These are phyloP conservation scores for Deilephila elpenor DNA, from an alignment of 2,888 invertebrate genomes.

Conservation along the genomic window DNA sequence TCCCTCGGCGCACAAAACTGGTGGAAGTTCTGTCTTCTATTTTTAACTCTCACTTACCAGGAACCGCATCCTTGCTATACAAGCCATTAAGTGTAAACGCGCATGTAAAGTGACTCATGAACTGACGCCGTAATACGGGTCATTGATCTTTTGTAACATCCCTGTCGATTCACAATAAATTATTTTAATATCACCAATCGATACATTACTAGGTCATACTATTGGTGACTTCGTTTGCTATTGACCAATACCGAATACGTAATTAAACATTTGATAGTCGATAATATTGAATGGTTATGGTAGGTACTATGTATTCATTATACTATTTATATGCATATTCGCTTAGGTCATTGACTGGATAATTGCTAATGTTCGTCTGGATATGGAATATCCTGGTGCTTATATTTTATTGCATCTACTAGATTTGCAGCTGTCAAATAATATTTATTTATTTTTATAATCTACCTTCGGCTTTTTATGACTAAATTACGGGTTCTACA, in stretches of 20 bases:
- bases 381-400: background rate
- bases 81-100: constrained; percentile 30
- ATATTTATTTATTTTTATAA: background rate
- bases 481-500: too few relatives aligned
- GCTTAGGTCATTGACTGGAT: background rate
- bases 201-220: constrained; percentile 36
- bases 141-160: constrained; percentile 29
- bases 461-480: background rate
- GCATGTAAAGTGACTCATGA: constrained; percentile 32
- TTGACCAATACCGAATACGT: background rate
- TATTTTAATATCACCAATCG: background rate
- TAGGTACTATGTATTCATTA: too few relatives aligned
- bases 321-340: background rate
- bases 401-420: background rate
- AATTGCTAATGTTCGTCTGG: background rate
- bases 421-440: background rate
- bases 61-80: constrained; percentile 33
- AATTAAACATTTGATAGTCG: background rate
- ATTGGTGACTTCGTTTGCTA: background rate
- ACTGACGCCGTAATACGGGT: constrained; percentile 26
- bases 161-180: constrained; percentile 25
- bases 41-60: constrained; percentile 37
- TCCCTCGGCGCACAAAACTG: constrained; percentile 30
- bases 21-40: constrained; percentile 35
- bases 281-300: too few relatives aligned